Evolutionary conservation across 2,113 vertebrate species (phyloP).

Genomic region (Corythoichthys haematopterus): DNA sequence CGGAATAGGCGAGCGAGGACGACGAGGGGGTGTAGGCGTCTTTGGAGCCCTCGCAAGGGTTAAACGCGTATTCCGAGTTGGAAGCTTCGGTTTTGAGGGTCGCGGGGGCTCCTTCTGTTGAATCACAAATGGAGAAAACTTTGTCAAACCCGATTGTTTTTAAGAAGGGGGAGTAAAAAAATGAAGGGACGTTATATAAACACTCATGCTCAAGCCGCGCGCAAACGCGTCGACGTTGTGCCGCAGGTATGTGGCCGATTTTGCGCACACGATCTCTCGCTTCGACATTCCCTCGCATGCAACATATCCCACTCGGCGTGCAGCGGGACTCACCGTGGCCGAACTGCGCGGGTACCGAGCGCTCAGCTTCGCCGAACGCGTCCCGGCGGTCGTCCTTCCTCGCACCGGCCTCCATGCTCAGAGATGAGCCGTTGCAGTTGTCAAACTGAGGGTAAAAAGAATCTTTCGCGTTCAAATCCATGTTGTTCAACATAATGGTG

Average conservation of each 20-base stretch:
- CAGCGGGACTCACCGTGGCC: conserved; percentile 75
- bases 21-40: conserved; percentile 79
- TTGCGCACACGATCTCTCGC: neutral
- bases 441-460: conserved; percentile 83
- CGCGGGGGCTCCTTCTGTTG: conserved; percentile 78
- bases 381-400: conserved; percentile 68
- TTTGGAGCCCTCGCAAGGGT: conserved; percentile 75
- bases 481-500: conserved; percentile 84
- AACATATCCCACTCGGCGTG: conserved; percentile 25
- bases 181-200: conserved; percentile 58
- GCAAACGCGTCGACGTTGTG: neutral
- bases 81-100: conserved; percentile 79
- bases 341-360: conserved; percentile 73
- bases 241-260: neutral
- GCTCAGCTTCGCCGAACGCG: conserved; percentile 70
- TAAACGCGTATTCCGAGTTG: conserved; percentile 81
- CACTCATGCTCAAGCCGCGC: conserved; percentile 42
- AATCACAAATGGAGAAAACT: conserved; percentile 44
- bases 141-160: conserved; percentile 49
- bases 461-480: conserved; percentile 91
- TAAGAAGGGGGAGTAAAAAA: conserved; percentile 16
- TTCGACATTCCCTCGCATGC: conserved; percentile 19
- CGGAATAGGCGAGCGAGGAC: conserved; percentile 88
- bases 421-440: conserved; percentile 74
- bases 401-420: conserved; percentile 67